phyloP scores from a whole-genome alignment of 64 coral and sea anemone genomes.

The Montipora cactus region DNA sequence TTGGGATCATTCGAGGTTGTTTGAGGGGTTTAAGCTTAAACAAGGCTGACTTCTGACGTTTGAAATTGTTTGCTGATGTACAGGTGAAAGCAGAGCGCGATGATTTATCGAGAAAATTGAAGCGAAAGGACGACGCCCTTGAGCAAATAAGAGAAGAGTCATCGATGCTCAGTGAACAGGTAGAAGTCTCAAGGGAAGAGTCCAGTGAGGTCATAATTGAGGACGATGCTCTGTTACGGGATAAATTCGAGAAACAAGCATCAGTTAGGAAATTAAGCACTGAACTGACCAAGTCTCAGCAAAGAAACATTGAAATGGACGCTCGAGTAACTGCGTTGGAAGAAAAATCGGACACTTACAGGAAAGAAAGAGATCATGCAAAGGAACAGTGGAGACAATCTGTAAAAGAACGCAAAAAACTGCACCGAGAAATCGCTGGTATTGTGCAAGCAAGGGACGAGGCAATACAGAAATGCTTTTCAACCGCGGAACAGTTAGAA shows the following conservation, averaged over 20 bases:
- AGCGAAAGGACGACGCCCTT: constrained; percentile 64
- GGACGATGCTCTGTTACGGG: constrained; percentile 66
- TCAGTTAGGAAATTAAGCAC: constrained; percentile 71
- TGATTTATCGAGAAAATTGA: constrained; percentile 69
- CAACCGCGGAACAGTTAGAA: constrained; percentile 88
- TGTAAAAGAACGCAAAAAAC: constrained; percentile 91
- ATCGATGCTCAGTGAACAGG: constrained; percentile 70
- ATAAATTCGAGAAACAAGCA: constrained; percentile 58
- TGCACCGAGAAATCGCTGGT: constrained; percentile 82
- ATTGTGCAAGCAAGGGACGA: constrained; percentile 88
- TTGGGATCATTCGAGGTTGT: no score
- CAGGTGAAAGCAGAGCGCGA: constrained; percentile 86
- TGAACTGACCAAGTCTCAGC: constrained; percentile 88
- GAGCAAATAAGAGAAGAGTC: constrained; percentile 65
- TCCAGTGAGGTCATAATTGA: constrained; percentile 66
- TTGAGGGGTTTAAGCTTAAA: no score
- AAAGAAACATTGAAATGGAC: constrained; percentile 88
- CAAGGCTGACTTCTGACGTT: neutral
- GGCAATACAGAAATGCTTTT: constrained; percentile 95
- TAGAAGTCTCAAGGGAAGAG: constrained; percentile 72
- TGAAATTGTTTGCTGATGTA: neutral
- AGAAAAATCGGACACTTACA: constrained; percentile 85
- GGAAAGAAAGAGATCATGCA: constrained; percentile 86
- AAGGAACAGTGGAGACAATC: constrained; percentile 94
- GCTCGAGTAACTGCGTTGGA: constrained; percentile 67